Base-by-base conservation (phyloP, 92 coral and sea anemone species). In the Paragorgia papillata region DNA sequence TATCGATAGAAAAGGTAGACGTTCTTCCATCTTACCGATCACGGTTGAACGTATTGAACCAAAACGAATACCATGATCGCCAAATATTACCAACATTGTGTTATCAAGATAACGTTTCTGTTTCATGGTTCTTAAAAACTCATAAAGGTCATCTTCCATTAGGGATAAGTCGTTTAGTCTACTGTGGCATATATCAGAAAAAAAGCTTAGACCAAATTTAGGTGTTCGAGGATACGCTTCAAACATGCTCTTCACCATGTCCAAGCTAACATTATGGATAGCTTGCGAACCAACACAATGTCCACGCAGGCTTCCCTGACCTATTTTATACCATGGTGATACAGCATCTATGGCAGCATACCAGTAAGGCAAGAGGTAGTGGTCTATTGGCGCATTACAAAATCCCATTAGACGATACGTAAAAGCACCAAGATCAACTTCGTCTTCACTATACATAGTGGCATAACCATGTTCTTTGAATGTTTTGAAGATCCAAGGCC, bases 401-500 rank as follows among this genome's bases (percentile, higher is more conserved):
- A 91, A 91, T 9, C 97, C 97, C 44, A 76, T 77, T 37, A 91
- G 80, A 34, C 91, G 91, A 37, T 73, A 84, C 60, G 88, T 91
- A 62, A 89, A 89, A 1, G 94, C 60, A 40, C 84, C 94, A 5
- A 78, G 56, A 1, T 46, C 73, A 2, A 92, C 89, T 19, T 86
- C 80, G 58, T 91, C 97, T 56, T 91, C 97, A 7, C 83, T 80
- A 51, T 65, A 89, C 81, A 91, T 49, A 0, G 97, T 91, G 0
- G 62, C 94, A 29, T 89, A 91, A 32, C 97, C 97, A 24, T 69
- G 62, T 20, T 84, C 54, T 48, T 73, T 67, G 28, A 76, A 89
- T 41, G 85, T 74, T 39, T 84, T 90, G 71, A 81, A 89, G n/a
- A 90, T 58, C 96, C 96, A 90, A n/a, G 96, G 96, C 84, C 84